Evolutionary conservation across 1,140 invertebrate genomes (phyloP).

Genomic region (Drosophila pachea): DNA sequence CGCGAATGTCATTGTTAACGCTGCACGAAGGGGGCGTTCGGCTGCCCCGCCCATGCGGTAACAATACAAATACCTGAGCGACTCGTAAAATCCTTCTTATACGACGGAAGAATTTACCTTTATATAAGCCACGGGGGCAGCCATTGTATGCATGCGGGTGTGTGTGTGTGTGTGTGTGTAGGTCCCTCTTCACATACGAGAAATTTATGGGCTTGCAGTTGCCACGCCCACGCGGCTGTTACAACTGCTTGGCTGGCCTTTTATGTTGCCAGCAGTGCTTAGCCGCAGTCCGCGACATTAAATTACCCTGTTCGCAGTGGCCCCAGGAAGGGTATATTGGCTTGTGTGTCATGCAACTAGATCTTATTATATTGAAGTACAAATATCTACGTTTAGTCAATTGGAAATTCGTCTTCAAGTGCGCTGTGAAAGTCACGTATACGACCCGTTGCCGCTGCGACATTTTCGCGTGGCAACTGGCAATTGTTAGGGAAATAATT

Average conservation of each 20-base stretch:
- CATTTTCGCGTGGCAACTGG: constrained; percentile 9
- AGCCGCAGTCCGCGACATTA: constrained; percentile 45
- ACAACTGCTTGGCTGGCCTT: constrained; percentile 15
- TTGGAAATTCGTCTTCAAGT: background rate
- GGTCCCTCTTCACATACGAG: constrained; percentile 33
- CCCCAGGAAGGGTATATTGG: background rate
- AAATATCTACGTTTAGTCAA: no score
- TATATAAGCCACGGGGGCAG: constrained; percentile 4
- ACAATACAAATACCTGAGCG: constrained; percentile 12
- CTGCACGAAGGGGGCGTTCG: background rate
- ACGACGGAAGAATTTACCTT: background rate
- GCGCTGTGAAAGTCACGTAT: background rate
- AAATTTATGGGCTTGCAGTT: constrained; percentile 61
- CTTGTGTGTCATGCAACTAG: background rate
- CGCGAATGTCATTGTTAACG: constrained; percentile 43
- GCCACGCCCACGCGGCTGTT: constrained; percentile 46
- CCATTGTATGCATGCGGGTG: constrained; percentile 25
- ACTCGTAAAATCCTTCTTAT: constrained; percentile 52
- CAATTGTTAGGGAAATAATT: constrained; percentile 15
- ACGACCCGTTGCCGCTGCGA: background rate
- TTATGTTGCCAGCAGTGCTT: constrained; percentile 32
- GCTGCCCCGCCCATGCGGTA: constrained; percentile 1
- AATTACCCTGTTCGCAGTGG: background rate
- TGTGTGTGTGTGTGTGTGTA: background rate
- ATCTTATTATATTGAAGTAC: no score